phyloP scores from a whole-genome alignment of 2,113 vertebrate genomes.

The Fregata magnificens region DNA sequence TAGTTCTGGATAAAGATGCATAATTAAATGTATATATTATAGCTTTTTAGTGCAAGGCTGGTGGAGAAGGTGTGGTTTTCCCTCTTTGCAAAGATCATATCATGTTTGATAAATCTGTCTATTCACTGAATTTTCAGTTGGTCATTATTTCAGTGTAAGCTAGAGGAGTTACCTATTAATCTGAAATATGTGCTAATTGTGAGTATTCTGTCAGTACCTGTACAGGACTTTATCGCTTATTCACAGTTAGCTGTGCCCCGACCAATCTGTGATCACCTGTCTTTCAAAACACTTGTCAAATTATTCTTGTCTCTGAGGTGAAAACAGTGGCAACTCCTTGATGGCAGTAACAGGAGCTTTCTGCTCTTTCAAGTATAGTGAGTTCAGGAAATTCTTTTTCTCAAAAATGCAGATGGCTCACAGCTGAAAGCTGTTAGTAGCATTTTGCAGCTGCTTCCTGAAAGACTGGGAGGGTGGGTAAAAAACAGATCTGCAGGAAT shows the following conservation, averaged over 20 bases:
- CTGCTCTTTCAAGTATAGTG: neutral
- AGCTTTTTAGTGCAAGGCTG: neutral
- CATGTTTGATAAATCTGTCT: neutral
- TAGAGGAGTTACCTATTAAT: neutral
- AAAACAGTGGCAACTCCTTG: neutral
- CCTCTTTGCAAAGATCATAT: neutral
- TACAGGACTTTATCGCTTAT: neutral
- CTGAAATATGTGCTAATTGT: neutral
- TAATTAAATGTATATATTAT: neutral
- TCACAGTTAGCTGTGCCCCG: neutral
- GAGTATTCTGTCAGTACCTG: neutral
- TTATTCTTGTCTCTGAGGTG: neutral
- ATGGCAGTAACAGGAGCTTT: neutral
- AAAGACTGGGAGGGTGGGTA: neutral
- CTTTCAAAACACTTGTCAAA: neutral
- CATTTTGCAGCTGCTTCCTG: conserved; percentile 5
- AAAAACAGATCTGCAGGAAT: neutral
- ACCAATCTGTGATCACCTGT: neutral
- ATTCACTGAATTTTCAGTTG: neutral
- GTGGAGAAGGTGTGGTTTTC: neutral
- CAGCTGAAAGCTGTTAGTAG: neutral
- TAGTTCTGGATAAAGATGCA: conserved; percentile 35
- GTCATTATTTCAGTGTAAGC: neutral
- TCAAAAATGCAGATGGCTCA: neutral
- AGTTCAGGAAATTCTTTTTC: neutral